Percentiles rank a stretch among this genome's conserved stretches.
Conservation (phyloP, 2,888 invertebrate genomes). For the Stictocephala bisonia region DNA sequence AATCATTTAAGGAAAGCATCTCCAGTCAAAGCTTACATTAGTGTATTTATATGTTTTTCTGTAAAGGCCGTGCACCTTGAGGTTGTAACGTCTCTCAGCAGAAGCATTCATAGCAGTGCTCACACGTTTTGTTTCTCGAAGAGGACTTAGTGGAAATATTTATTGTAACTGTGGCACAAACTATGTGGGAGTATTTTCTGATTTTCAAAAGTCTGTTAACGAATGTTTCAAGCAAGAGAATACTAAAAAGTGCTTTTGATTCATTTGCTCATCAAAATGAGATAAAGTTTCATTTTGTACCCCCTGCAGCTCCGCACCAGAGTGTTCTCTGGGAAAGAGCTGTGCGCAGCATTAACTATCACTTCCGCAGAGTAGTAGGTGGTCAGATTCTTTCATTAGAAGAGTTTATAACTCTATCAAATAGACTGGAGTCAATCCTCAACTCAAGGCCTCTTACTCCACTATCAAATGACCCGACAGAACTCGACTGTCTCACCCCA, state of each 20-base stretch:
- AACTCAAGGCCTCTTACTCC: constrained; percentile 59
- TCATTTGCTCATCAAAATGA: constrained; percentile 60
- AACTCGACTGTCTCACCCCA: constrained; percentile 58
- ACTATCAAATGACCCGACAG: constrained; percentile 55
- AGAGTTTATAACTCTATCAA: constrained; percentile 58
- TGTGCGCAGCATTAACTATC: constrained; percentile 59
- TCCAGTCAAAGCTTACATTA: constrained; percentile 46
- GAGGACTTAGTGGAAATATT: constrained; percentile 55
- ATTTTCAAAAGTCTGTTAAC: not conserved
- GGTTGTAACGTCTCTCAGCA: constrained; percentile 57
- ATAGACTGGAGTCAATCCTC: constrained; percentile 58
- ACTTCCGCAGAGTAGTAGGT: constrained; percentile 53
- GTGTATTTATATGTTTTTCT: constrained; percentile 56
- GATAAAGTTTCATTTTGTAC: constrained; percentile 43
- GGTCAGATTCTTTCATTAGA: constrained; percentile 56
- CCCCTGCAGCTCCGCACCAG: constrained; percentile 52
- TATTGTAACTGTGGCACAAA: constrained; percentile 61
- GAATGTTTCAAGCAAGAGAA: constrained; percentile 10
- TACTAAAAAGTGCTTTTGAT: constrained; percentile 47
- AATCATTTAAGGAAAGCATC: constrained; percentile 5
- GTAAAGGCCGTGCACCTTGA: constrained; percentile 59
- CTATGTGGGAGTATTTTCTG: constrained; percentile 58
- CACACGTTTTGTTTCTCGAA: constrained; percentile 57
- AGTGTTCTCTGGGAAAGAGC: constrained; percentile 60
- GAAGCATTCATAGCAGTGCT: too few species aligned